Evolutionary conservation across 35 echinoderm and acorn worm species (phyloP).

Genomic region (Ophiothrix spiculata): DNA sequence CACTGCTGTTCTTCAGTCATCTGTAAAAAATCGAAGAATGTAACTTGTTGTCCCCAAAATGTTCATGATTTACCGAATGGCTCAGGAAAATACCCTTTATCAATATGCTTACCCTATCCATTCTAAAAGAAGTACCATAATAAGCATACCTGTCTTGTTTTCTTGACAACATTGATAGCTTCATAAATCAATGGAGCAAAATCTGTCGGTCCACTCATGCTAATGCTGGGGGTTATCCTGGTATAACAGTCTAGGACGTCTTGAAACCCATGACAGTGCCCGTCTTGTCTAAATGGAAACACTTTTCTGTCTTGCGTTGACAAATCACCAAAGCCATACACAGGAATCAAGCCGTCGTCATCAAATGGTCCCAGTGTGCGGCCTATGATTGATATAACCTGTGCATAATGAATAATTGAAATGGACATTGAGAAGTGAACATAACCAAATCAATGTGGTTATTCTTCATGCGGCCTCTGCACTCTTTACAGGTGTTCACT

Average conservation of each 20-base stretch:
- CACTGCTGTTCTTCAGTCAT: too few relatives aligned
- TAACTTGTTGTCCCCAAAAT: too few relatives aligned
- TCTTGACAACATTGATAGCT: conserved; percentile 68
- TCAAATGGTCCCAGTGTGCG: conserved; percentile 89
- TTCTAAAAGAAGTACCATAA: background rate
- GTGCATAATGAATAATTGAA: too few relatives aligned
- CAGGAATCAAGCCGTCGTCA: conserved; percentile 85
- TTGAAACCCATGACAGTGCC: conserved; percentile 65
- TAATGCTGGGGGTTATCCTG: conserved; percentile 57
- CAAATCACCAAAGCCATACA: conserved; percentile 84
- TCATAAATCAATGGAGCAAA: conserved; percentile 85
- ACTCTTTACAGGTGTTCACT: too few relatives aligned
- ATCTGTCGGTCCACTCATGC: conserved; percentile 86
- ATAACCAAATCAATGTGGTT: too few relatives aligned
- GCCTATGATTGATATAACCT: conserved; percentile 86
- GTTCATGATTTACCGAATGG: too few relatives aligned
- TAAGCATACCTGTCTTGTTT: conserved; percentile 71
- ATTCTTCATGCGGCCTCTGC: too few relatives aligned
- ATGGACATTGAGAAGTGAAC: too few relatives aligned
- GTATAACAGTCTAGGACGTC: conserved; percentile 79
- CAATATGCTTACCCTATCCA: too few relatives aligned
- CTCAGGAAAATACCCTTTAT: too few relatives aligned
- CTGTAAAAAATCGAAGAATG: too few relatives aligned
- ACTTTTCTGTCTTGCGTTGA: conserved; percentile 75
- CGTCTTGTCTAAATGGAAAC: conserved; percentile 71